phyloP scores from a whole-genome alignment of 2,888 invertebrate genomes.

The Hypolimnas misippus region DNA sequence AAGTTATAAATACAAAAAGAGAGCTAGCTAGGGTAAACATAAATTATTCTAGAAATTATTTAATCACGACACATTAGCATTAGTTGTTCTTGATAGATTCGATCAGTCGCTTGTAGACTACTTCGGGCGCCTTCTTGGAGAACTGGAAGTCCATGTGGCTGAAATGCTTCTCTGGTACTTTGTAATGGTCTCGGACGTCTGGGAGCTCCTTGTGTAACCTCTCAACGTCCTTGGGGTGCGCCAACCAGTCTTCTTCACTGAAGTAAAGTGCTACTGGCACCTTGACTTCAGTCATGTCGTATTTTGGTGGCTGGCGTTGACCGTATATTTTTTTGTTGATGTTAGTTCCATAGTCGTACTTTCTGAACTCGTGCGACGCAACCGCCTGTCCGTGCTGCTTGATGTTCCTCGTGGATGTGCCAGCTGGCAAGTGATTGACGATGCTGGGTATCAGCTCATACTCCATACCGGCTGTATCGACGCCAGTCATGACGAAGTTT shows the following conservation, averaged over 20 bases:
- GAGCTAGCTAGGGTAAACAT: not conserved
- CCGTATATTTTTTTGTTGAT: constrained; percentile 71
- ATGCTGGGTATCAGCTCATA: constrained; percentile 80
- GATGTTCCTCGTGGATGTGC: constrained; percentile 80
- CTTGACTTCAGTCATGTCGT: constrained; percentile 66
- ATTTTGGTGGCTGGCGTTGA: constrained; percentile 61
- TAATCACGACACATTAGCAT: constrained; percentile 40
- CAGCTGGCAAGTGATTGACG: constrained; percentile 81
- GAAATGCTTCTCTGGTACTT: constrained; percentile 81
- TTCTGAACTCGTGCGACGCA: constrained; percentile 63
- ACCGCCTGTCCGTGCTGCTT: constrained; percentile 83
- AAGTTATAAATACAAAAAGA: constrained; percentile 9
- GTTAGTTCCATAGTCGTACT: constrained; percentile 67
- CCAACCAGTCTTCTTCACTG: constrained; percentile 86
- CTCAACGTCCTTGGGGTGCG: constrained; percentile 84
- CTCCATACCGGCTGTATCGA: constrained; percentile 82
- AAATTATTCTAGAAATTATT: constrained; percentile 5
- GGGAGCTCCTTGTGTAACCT: constrained; percentile 82
- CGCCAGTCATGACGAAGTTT: constrained; percentile 86
- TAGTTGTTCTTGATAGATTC: constrained; percentile 58
- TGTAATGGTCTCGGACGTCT: constrained; percentile 79
- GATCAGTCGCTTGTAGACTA: constrained; percentile 67
- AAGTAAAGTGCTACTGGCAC: constrained; percentile 72
- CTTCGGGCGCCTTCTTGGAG: constrained; percentile 64
- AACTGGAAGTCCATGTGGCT: constrained; percentile 76